Evolutionary conservation across 2,797 vertebrate genomes (phyloP).

Genomic region (Coluber constrictor): DNA sequence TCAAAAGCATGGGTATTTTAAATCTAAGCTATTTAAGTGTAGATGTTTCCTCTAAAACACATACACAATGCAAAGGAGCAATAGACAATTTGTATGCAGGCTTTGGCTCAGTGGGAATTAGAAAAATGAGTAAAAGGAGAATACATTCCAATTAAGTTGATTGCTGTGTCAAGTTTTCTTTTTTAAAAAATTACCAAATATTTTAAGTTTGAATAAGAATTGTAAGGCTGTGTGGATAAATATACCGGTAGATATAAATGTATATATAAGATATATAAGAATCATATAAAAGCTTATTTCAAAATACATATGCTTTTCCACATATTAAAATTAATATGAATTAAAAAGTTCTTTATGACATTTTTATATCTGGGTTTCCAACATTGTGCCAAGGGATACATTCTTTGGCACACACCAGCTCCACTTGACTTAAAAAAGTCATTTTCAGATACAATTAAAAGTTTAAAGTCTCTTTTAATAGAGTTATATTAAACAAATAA

Average conservation of each 20-base stretch:
- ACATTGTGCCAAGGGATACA: background rate
- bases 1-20: background rate
- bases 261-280: background rate
- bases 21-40: background rate
- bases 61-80: background rate
- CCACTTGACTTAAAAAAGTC: background rate
- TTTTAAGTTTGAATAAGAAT: background rate
- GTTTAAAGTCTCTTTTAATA: background rate
- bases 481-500: no score
- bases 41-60: background rate
- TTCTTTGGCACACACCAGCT: background rate
- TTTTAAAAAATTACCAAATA: background rate
- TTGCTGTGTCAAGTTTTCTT: background rate
- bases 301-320: background rate
- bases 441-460: background rate
- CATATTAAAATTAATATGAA: background rate
- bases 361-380: background rate
- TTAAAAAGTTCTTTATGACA: background rate
- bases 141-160: background rate
- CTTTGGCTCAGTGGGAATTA: background rate
- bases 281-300: background rate
- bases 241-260: background rate
- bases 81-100: background rate
- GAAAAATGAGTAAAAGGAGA: background rate
- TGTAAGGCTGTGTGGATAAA: background rate